Evolutionary conservation across 2,888 invertebrate species (phyloP).

Genomic region (Halictus ligatus): DNA sequence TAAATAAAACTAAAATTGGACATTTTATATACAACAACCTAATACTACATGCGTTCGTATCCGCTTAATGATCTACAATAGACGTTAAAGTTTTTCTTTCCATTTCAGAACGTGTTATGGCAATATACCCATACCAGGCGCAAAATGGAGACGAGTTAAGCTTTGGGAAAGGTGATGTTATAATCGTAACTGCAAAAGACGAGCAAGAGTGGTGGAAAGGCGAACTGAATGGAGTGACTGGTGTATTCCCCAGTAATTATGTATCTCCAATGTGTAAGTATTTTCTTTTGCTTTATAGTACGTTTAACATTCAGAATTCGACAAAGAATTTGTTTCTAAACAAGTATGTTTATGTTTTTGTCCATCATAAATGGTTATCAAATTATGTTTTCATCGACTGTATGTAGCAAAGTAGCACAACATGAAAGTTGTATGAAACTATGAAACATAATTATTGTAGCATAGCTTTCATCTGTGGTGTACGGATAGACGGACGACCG

Average conservation of each 20-base stretch:
- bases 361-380: constrained; percentile 22
- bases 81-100: not conserved
- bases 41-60: not conserved
- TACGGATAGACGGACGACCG: constrained; percentile 77
- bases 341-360: constrained; percentile 7
- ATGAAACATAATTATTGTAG: constrained; percentile 20
- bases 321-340: constrained; percentile 30
- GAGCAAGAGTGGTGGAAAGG: constrained; percentile 99
- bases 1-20: not conserved
- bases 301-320: constrained; percentile 32
- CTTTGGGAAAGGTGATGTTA: constrained; percentile 96
- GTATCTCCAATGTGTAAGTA: constrained; percentile 92
- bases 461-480: constrained; percentile 27
- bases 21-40: not conserved
- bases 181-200: constrained; percentile 94
- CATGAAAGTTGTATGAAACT: constrained; percentile 19
- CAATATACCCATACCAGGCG: constrained; percentile 96
- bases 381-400: constrained; percentile 7
- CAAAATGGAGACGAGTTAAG: constrained; percentile 97
- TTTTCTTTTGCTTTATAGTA: constrained; percentile 31
- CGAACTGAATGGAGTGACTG: constrained; percentile 94
- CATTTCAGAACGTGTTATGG: constrained; percentile 93
- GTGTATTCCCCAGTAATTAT: constrained; percentile 98
- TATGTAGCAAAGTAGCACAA: not conserved
- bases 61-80: not conserved